Percentiles rank a stretch among this genome's conserved stretches.
These are phyloP conservation scores for Aepyceros melampus DNA, from an alignment of 2,113 vertebrate genomes.

Conservation along the genomic window DNA sequence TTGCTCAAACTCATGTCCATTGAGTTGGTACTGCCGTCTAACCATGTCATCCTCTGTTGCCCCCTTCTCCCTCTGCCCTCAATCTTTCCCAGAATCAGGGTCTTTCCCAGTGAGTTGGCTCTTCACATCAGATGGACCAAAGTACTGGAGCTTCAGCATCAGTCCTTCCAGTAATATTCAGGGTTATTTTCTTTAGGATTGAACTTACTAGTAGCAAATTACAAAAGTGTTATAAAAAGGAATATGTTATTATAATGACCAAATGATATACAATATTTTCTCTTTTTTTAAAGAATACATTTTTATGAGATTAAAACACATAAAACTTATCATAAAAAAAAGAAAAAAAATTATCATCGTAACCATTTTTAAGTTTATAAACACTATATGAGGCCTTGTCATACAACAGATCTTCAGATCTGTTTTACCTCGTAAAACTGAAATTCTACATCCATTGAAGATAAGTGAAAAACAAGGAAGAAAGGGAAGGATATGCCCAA, in stretches of 20 bases:
- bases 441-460: background rate
- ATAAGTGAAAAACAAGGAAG: background rate
- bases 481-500: background rate
- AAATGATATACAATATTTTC: background rate
- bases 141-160: background rate
- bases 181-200: background rate
- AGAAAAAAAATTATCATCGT: background rate
- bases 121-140: background rate
- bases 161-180: background rate
- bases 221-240: conserved; percentile 19
- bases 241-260: background rate
- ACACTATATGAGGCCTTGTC: background rate
- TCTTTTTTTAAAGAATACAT: background rate
- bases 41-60: background rate
- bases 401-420: background rate
- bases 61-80: background rate
- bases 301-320: background rate
- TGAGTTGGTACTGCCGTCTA: background rate
- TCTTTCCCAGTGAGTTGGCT: background rate
- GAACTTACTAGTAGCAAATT: background rate
- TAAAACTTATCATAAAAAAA: background rate
- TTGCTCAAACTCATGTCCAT: background rate
- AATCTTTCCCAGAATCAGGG: background rate
- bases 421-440: background rate
- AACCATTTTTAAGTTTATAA: background rate